Evolutionary conservation across 2,113 vertebrate species (phyloP).

Genomic region (Oncorhynchus keta): DNA sequence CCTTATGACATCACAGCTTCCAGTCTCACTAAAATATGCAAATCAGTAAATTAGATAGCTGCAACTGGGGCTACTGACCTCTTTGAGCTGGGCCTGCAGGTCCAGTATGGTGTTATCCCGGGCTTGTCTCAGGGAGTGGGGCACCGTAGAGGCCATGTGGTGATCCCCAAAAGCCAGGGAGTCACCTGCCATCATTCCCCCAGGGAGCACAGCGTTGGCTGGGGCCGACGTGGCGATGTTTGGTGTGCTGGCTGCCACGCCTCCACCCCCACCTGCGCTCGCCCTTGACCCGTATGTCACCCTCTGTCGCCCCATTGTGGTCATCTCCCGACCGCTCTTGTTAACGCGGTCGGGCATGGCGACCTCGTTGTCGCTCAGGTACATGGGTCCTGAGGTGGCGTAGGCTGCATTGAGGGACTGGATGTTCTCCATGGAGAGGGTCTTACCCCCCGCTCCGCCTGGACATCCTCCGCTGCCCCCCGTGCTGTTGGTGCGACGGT

Average conservation of each 20-base stretch:
- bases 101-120: conserved; percentile 97
- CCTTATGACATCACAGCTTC: too few species aligned
- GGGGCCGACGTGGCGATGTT: conserved; percentile 82
- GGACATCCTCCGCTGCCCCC: conserved; percentile 88
- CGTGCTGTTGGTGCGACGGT: conserved; percentile 95
- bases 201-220: conserved; percentile 74
- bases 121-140: conserved; percentile 93
- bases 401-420: conserved; percentile 97
- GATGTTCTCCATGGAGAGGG: conserved; percentile 98
- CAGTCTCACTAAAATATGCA: too few species aligned
- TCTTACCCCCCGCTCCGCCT: conserved; percentile 87
- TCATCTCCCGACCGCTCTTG: conserved; percentile 87
- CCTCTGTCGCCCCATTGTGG: conserved; percentile 83
- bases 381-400: conserved; percentile 95
- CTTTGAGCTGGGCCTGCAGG: conserved; percentile 94
- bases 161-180: conserved; percentile 94
- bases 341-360: conserved; percentile 84
- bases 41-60: too few species aligned
- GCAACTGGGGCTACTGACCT: conserved; percentile 67
- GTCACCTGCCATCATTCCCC: conserved; percentile 79
- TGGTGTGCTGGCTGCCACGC: conserved; percentile 94
- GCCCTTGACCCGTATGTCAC: conserved; percentile 84
- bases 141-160: conserved; percentile 95
- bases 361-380: conserved; percentile 95
- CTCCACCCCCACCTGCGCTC: conserved; percentile 73